Evolutionary conservation across 1,140 invertebrate genomes (phyloP).

Genomic region (Drosophila leontia): DNA sequence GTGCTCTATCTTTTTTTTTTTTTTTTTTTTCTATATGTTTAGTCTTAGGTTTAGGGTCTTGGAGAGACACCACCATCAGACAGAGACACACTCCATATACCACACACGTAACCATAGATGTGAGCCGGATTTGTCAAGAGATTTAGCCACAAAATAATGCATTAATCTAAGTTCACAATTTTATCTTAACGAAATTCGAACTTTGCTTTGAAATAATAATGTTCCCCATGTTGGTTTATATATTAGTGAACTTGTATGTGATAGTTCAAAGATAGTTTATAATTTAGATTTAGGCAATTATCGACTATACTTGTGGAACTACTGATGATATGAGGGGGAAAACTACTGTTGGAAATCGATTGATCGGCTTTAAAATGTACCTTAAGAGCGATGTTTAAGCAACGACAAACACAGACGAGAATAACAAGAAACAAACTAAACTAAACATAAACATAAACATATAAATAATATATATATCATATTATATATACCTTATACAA

Average conservation of each 20-base stretch:
- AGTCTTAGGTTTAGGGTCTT: constrained; percentile 22
- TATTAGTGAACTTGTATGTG: constrained; percentile 82
- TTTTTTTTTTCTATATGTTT: constrained; percentile 25
- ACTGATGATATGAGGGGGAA: constrained; percentile 18
- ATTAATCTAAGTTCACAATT: constrained; percentile 20
- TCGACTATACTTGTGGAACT: constrained; percentile 15
- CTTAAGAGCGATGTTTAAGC: constrained; percentile 36
- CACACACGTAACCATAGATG: constrained; percentile 16
- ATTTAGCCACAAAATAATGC: constrained; percentile 2
- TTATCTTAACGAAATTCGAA: background rate
- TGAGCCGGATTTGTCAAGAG: constrained; percentile 18
- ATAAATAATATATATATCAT: constrained; percentile 17
- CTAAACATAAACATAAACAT: constrained; percentile 15
- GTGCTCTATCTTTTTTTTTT: background rate
- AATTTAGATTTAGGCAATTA: constrained; percentile 48
- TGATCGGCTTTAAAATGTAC: constrained; percentile 63
- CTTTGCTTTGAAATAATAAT: constrained; percentile 23
- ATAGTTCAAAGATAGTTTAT: constrained; percentile 83
- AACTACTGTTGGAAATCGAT: constrained; percentile 39
- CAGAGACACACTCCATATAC: constrained; percentile 29
- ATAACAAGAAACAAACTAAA: constrained; percentile 9
- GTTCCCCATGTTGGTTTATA: constrained; percentile 44
- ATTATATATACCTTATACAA: constrained; percentile 17
- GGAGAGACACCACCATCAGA: constrained; percentile 31
- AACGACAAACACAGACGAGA: constrained; percentile 18